Evolutionary conservation across 2,797 vertebrate genomes (phyloP), one percentile per base, ranked within the genome.

Genomic region (Triplophysa bombifrons): DNA sequence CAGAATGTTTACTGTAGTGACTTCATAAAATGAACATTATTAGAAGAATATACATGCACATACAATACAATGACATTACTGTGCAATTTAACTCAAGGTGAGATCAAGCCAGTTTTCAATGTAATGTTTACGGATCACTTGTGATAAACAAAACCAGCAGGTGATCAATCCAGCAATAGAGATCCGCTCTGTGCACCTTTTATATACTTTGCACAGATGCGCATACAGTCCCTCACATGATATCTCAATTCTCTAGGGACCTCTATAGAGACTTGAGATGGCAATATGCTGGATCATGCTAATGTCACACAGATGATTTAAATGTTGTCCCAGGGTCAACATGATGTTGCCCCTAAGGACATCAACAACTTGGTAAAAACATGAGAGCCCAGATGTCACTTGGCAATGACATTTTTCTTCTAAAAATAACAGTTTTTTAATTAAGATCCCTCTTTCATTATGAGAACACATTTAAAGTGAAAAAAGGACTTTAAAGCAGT

Each of bases 331-430:
- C 27, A 30, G 27, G 27, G 27, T 30, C 27, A 30, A 30, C 27
- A 30, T 30, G 27, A 30, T 30, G 3, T 30, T 30, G 27, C 27
- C 27, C 27, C 27, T 30, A 4, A 30, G 27, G 3, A 30, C 27
- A 4, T 30, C 27, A 30, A 30, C 27, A 2, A 30, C 27, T 30
- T 30, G 27, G 27, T 4, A 30, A 30, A 30, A 30, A 1, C 27
- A 27, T 3, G 27, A 27, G 27, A 27, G 27, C 27, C 27, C 13
- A 46, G 64, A 58, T 41, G 61, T 66, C 50, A 55, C 10, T 46
- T 67, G n/a, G 22, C 63, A 65, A 30, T 75, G 74, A 58, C 74
- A 76, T 38, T 38, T 38, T 38, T 38, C 34, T 38, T 7, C 6
- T 34, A 38, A 8, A 34, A 8, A 38, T 38, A 7, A 55, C 53